Evolutionary conservation across 2,113 vertebrate species (phyloP).

Genomic region (Uropsilus gracilis): DNA sequence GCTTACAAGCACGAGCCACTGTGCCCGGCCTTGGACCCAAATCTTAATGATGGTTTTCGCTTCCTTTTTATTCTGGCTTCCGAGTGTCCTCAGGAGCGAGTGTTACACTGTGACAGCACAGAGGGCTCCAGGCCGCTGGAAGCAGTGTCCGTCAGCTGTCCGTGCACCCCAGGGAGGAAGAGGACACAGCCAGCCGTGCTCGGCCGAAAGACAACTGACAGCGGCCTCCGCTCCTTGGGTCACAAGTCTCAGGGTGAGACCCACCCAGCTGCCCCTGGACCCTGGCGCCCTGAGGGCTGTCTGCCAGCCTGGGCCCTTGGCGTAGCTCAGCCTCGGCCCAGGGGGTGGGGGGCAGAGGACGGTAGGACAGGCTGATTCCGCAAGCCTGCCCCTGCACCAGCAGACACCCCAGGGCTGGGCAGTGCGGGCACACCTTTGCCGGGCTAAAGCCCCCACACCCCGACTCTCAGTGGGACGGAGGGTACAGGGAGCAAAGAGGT

Average conservation of each 20-base stretch:
- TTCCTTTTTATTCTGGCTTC: too few species aligned
- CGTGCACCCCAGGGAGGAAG: not conserved
- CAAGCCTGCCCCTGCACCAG: not conserved
- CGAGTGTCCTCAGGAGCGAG: too few species aligned
- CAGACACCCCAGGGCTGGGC: not conserved
- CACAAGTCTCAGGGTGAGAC: not conserved
- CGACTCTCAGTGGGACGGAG: not conserved
- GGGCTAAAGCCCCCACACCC: not conserved
- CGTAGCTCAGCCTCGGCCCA: not conserved
- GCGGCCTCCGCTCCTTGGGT: not conserved
- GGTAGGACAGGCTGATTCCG: not conserved
- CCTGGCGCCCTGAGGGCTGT: fast-evolving
- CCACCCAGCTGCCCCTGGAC: not conserved
- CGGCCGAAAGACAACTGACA: not conserved
- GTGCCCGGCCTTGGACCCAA: too few species aligned
- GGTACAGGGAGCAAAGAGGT: not conserved
- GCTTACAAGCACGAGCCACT: too few species aligned
- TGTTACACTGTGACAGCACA: too few species aligned
- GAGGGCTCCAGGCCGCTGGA: too few species aligned
- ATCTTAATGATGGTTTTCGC: too few species aligned
- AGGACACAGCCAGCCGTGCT: not conserved
- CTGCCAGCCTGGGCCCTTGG: not conserved
- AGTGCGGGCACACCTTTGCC: not conserved
- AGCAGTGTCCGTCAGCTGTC: too few species aligned
- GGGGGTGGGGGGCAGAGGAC: not conserved